Evolutionary conservation across 2,888 invertebrate species (phyloP).

Genomic region (Laspeyria flexula): DNA sequence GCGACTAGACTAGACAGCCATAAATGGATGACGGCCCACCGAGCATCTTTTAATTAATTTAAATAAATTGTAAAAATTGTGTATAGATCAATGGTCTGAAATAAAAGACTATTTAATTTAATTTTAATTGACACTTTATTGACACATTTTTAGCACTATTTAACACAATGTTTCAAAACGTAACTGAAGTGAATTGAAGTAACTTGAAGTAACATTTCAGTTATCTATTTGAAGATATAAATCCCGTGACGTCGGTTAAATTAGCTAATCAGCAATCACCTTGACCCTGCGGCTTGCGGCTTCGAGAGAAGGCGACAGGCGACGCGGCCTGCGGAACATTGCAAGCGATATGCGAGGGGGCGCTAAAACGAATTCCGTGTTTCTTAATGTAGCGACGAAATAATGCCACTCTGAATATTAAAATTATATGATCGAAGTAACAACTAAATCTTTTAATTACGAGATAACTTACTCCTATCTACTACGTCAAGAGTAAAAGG

Average conservation of each 20-base stretch:
- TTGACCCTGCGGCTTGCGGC: conserved; percentile 16
- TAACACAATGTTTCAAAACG: too few species aligned
- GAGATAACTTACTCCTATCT: neutral
- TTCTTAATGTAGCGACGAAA: conserved; percentile 25
- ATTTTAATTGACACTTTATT: too few species aligned
- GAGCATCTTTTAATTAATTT: too few species aligned
- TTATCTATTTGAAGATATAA: conserved; percentile 26
- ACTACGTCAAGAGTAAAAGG: neutral
- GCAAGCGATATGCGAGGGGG: conserved; percentile 11
- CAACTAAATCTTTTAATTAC: conserved; percentile 1
- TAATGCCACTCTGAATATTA: conserved; percentile 21
- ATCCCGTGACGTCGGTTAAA: conserved; percentile 21
- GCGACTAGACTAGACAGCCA: too few species aligned
- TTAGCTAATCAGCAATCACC: conserved; percentile 31
- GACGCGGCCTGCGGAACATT: neutral
- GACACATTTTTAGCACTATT: too few species aligned
- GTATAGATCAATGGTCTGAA: too few species aligned
- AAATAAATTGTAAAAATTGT: too few species aligned
- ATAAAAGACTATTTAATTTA: too few species aligned
- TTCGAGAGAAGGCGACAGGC: neutral
- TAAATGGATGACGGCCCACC: too few species aligned
- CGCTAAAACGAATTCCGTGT: conserved; percentile 36
- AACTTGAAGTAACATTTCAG: neutral
- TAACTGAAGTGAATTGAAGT: too few species aligned
- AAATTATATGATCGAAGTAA: conserved; percentile 21